phyloP scores from a whole-genome alignment of 2,113 vertebrate species.

The Eudyptes chrysolophus region DNA sequence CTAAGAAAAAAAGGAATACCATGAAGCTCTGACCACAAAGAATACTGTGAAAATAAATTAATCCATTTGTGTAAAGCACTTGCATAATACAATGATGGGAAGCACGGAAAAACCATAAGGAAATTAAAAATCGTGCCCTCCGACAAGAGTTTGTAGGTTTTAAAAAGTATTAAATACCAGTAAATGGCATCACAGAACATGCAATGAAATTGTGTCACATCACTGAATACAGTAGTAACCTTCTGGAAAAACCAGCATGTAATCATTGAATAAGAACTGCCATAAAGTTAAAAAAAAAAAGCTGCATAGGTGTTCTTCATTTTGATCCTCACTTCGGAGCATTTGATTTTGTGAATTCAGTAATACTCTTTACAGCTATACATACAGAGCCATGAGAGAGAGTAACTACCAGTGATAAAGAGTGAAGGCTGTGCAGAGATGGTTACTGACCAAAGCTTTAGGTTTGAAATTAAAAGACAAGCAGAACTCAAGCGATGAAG shows the following conservation, averaged over 20 bases:
- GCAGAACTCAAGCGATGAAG: background rate
- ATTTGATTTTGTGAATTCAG: background rate
- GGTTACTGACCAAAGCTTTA: background rate
- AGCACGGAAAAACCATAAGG: background rate
- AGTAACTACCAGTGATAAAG: background rate
- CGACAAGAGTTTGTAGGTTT: background rate
- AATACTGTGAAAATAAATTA: background rate
- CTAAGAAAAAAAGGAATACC: background rate
- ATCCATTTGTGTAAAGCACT: background rate
- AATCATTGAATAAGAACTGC: background rate
- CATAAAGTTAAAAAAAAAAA: fast-evolving
- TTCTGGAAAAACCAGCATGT: background rate
- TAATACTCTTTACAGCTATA: background rate
- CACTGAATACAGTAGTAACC: background rate
- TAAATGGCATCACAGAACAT: background rate
- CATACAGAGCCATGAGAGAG: background rate
- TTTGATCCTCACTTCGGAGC: background rate
- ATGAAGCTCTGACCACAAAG: background rate
- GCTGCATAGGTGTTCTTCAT: background rate
- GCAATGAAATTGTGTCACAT: background rate
- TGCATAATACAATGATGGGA: background rate
- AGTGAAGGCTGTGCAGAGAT: background rate
- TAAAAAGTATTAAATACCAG: background rate
- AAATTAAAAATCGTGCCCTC: background rate
- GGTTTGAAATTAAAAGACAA: background rate